These are phyloP conservation scores for Cephus cinctus DNA, from an alignment of 1,140 invertebrate species.

Conservation along the genomic window DNA sequence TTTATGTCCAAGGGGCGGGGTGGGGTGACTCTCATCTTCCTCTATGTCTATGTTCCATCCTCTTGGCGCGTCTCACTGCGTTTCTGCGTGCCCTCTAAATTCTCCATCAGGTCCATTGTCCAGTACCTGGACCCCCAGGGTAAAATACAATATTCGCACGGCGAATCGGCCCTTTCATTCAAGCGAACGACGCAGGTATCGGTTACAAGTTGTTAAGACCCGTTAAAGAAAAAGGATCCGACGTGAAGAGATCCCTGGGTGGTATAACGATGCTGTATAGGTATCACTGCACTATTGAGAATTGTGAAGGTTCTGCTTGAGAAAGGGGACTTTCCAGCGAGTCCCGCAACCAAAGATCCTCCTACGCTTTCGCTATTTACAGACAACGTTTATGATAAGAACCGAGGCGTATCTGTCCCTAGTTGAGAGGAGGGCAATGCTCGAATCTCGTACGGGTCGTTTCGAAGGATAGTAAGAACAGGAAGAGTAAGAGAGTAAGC, in stretches of 20 bases:
- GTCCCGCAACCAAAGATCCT: no score
- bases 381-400: no score
- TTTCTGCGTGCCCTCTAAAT: neutral
- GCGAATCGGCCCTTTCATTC: conserved; percentile 20
- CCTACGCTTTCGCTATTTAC: no score
- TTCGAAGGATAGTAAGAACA: no score
- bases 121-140: conserved; percentile 2
- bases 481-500: no score
- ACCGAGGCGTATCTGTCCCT: no score
- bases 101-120: neutral
- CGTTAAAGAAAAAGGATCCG: conserved; percentile 26
- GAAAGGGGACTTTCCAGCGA: neutral
- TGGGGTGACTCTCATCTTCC: neutral
- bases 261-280: conserved; percentile 13
- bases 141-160: conserved; percentile 16
- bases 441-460: no score
- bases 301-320: neutral
- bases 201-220: conserved; percentile 36
- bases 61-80: neutral
- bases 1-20: conserved; percentile 13
- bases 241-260: conserved; percentile 15
- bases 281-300: conserved; percentile 12
- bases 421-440: no score
- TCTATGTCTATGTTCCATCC: neutral
- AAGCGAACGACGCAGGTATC: conserved; percentile 24